Base-by-base conservation (phyloP, 2,888 invertebrate genomes). In the Phyto melanocephala region DNA sequence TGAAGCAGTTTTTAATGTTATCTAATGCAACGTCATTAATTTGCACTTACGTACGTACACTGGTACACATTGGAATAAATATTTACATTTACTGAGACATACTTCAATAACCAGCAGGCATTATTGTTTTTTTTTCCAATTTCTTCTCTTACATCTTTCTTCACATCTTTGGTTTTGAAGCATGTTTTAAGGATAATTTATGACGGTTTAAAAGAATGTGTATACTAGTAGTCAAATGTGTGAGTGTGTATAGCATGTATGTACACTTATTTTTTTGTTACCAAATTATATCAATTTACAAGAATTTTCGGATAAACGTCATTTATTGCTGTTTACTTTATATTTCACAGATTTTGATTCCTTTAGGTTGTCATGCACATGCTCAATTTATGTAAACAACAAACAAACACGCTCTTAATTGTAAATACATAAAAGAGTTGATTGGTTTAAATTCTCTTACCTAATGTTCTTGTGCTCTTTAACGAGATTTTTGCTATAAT, bases 11-110 rank as follows among this genome's bases (percentile, higher is more conserved):
- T 37, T 63, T 52, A 15, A 63, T 63, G 42, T 60, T 67, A 24
- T 76, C 63, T 60, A 60, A 71, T 58, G 52, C 71, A 81, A 76
- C 81, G 81, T 81, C 81, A 78, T 78, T 74, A 78, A 63, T 74
- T 70, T 76, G n/a, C 40, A 65, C 20, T 45, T 47, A 52, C n/a
- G 28, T 20, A 28, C 22, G 2, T 24, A 3, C n/a, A 22, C 2
- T 17, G 3, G 28, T 28, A 6, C 28, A 15, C n/a, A n/a, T n/a
- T n/a, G n/a, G n/a, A n/a, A n/a, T n/a, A n/a, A n/a, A n/a, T n/a
- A n/a, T n/a, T n/a, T n/a, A n/a, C n/a, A n/a, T n/a, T n/a, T n/a
- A n/a, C n/a, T n/a, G n/a, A n/a, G n/a, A n/a, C n/a, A n/a, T n/a
- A n/a, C n/a, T n/a, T n/a, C n/a, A n/a, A n/a, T n/a, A n/a, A 15